Evolutionary conservation across 2,888 invertebrate species (phyloP), one percentile per base, ranked within the genome.

Genomic region (Drosophila antonietae): DNA sequence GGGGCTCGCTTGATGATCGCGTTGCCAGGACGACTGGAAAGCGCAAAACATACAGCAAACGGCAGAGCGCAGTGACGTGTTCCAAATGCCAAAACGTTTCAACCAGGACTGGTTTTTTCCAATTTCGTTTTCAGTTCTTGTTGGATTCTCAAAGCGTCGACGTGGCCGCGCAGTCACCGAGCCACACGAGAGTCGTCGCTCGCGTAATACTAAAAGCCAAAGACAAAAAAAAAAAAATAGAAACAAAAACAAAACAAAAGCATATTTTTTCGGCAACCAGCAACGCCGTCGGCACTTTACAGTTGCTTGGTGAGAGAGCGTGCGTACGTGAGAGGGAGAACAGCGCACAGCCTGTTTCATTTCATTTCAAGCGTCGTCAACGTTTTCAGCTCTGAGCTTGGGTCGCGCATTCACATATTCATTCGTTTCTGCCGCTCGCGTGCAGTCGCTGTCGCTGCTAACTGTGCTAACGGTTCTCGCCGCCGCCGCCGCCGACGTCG

Each of bases 41-140:
- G 71, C 62, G 66, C 28, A 68, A 72, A 80, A 61, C 60, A 68
- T 31, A 56, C 47, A n/a, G 41, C 55, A 67, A 47, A 20, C 14
- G 47, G 55, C 66, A 55, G 55, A 20, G 53, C 64, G 58, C 59
- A 46, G 66, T 41, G 53, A 51, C 55, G 71, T 73, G 88, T 83
- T 52, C 52, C 73, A 57, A 47, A n/a, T 80, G 33, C 75, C 87
- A 63, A 49, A 46, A 12, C 75, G 81, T 90, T 87, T 78, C 88
- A 84, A 75, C 76, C 90, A 91, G 91, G 91, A 92, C 92, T 90
- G 92, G 92, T 92, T 92, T 91, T 90, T 88, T 90, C 89, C 90
- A 89, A 88, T 89, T 91, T 91, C 92, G 91, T 91, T 91, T 92
- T 92, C 91, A 93, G 92, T 93, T 93, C 92, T 92, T 91, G 90